Evolutionary conservation across 1,140 invertebrate genomes (phyloP), one percentile per base, ranked within the genome.

Genomic region (Diorhabda sublineata): DNA sequence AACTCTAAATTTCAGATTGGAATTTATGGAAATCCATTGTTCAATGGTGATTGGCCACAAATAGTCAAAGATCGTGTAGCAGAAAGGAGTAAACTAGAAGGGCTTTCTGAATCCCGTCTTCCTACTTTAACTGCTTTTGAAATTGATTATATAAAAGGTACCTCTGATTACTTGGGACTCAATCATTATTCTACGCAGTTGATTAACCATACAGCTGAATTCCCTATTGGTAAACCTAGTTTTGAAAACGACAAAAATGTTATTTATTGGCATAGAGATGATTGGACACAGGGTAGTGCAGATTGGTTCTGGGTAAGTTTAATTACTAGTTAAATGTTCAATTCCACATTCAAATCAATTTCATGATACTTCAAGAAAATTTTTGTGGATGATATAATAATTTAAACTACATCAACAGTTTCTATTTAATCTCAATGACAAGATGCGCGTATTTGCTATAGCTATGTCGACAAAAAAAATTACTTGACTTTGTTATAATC

Each of bases 1-100:
- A 2, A 52, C n/a, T 52, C n/a, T 52, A 2, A 52, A 8, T 52
- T 52, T 2, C n/a, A 52, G 47, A 52, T 52, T 52, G 47, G 47
- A 52, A 2, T 52, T 2, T 52, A 52, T 58, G 56, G 42, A 0
- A 86, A 90, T 75, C 91, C 90, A 79, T 87, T 89, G 0, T 69
- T 47, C 9, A 9, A 57, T 4, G 67, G 67, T 4, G 47, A 63
- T 42, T 68, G 61, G 60, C 67, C 67, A 5, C 4, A 62, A 63
- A 47, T 63, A 58, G 52, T 63, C 41, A 63, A 61, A 3, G n/a
- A 43, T 5, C 4, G 52, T 4, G 61, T 63, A 7, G 67, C 60
- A 3, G 11, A 58, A 3, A 62, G 61, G 6, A 68, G 67, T 11
- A 52, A 58, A 57, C 26, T 63, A 6, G 45, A 62, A 47, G 44